These are phyloP conservation scores for Mormoops blainvillei DNA, from an alignment of 2,113 vertebrate species.

Conservation along the genomic window DNA sequence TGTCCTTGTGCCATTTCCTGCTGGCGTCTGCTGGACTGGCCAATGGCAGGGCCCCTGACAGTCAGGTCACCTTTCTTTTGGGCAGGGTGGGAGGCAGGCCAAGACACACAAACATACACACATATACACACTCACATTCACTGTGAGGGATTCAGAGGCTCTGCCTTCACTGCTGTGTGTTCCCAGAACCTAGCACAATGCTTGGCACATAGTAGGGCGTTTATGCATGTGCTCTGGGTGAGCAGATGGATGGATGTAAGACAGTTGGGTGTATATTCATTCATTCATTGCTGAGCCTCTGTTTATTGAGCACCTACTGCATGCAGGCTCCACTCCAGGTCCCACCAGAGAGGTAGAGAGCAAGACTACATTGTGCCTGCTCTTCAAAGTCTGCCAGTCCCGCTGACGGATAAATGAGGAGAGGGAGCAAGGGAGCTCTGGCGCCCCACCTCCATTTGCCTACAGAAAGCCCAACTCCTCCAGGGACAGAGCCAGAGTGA, in stretches of 20 bases:
- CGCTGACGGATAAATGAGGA: too few species aligned
- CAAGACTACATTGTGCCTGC: fast-evolving
- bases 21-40: not conserved
- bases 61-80: not conserved
- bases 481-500: not conserved
- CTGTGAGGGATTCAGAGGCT: not conserved
- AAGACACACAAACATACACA: not conserved
- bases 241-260: fast-evolving
- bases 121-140: not conserved
- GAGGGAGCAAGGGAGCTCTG: not conserved
- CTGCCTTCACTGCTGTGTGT: not conserved
- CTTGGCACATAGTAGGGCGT: not conserved
- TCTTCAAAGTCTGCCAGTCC: not conserved
- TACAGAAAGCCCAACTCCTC: not conserved
- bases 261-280: not conserved
- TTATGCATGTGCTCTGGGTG: not conserved
- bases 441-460: fast-evolving
- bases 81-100: not conserved
- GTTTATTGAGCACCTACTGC: not conserved
- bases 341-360: not conserved
- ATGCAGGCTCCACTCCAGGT: not conserved
- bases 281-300: not conserved
- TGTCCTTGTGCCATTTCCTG: not conserved
- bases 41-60: not conserved
- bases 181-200: not conserved